Conservation (phyloP, 2,888 invertebrate species). For the Panopea generosa region DNA sequence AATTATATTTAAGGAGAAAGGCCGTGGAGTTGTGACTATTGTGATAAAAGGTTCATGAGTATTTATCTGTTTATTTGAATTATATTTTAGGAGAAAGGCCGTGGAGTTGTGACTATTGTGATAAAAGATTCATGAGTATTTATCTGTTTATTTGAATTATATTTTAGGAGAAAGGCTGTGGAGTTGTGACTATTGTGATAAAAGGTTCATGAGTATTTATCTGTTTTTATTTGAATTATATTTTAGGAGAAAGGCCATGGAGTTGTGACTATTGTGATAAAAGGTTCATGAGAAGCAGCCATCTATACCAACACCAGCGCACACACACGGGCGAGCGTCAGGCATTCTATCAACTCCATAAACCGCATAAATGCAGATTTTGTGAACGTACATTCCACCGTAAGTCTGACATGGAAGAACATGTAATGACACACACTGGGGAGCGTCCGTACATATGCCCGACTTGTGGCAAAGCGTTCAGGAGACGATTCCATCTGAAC, state of each 20-base stretch:
- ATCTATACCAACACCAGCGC: constrained; percentile 27
- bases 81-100: too few species aligned
- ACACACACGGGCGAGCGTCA: constrained; percentile 25
- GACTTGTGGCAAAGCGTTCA: constrained; percentile 15
- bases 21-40: too few species aligned
- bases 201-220: too few species aligned
- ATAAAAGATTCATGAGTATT: too few species aligned
- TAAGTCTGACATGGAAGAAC: constrained; percentile 26
- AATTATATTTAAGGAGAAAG: too few species aligned
- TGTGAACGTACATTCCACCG: constrained; percentile 25
- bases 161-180: too few species aligned
- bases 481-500: constrained; percentile 18
- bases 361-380: constrained; percentile 17
- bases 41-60: too few species aligned
- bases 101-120: too few species aligned
- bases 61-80: too few species aligned
- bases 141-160: too few species aligned
- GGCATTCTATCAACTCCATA: constrained; percentile 17
- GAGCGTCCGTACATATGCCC: constrained; percentile 12
- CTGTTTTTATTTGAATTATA: too few species aligned
- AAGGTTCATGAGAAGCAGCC: constrained; percentile 21
- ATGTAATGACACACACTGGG: constrained; percentile 23
- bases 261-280: constrained; percentile 23
- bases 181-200: too few species aligned
- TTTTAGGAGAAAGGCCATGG: constrained; percentile 22